Percentiles rank a stretch among this genome's conserved stretches.
Evolutionary conservation across 2,797 vertebrate genomes (phyloP).

Genomic region (Argyrosomus regius): DNA sequence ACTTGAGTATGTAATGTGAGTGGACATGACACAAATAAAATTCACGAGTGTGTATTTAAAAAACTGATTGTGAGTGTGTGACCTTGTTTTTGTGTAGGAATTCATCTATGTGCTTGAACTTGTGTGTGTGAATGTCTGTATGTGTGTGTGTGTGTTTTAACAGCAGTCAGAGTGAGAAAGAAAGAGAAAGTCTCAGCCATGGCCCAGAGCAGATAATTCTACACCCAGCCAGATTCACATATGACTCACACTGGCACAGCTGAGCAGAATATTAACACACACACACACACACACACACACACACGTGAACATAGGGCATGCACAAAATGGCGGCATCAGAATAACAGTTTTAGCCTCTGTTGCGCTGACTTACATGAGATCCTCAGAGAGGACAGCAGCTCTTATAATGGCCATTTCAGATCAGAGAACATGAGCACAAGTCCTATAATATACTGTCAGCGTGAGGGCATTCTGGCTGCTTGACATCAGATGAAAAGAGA

Average conservation of each 20-base stretch:
- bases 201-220: conserved; percentile 64
- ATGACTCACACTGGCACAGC: conserved; percentile 81
- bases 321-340: conserved; percentile 76
- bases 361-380: conserved; percentile 13
- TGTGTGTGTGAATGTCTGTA: not conserved
- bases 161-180: conserved; percentile 7
- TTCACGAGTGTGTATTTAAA: not conserved
- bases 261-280: conserved; percentile 81
- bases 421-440: not conserved
- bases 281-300: conserved; percentile 38
- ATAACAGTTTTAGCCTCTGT: conserved; percentile 45
- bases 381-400: not conserved
- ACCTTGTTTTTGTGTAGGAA: not conserved
- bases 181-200: conserved; percentile 39
- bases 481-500: not conserved
- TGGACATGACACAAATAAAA: not conserved
- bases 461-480: not conserved
- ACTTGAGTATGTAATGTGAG: not conserved
- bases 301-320: conserved; percentile 28
- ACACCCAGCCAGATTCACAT: conserved; percentile 69
- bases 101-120: not conserved
- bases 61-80: not conserved
- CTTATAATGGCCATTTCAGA: not conserved
- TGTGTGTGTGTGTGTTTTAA: conserved; percentile 8
- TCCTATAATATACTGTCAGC: not conserved